phyloP scores from a whole-genome alignment of 2,113 vertebrate genomes.

The Eurystomus gularis region DNA sequence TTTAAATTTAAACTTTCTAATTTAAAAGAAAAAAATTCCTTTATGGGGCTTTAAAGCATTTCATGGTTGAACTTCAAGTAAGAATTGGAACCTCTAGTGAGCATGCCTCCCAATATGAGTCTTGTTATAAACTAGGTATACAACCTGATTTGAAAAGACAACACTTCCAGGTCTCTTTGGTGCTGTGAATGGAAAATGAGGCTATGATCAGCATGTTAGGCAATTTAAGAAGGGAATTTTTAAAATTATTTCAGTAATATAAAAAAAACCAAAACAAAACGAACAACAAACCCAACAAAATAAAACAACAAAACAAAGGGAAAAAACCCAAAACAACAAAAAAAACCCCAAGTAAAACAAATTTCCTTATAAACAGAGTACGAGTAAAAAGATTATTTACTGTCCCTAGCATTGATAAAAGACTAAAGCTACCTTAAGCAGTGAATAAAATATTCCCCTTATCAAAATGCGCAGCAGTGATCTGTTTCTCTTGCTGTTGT shows the following conservation, averaged over 20 bases:
- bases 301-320: background rate
- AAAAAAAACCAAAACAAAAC: background rate
- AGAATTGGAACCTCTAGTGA: background rate
- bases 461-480: background rate
- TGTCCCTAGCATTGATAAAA: background rate
- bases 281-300: background rate
- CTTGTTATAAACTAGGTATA: background rate
- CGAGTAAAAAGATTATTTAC: background rate
- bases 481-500: background rate
- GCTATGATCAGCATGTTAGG: background rate
- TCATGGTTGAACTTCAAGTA: background rate
- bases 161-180: background rate
- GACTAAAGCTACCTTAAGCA: background rate
- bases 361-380: background rate
- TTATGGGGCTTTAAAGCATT: background rate
- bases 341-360: background rate
- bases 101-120: background rate
- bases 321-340: background rate
- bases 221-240: background rate
- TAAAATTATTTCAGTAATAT: background rate
- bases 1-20: conserved; percentile 27
- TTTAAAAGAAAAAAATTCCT: background rate
- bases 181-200: background rate
- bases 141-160: background rate
- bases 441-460: background rate